phyloP scores from a whole-genome alignment of 2,113 vertebrate genomes.

The Chionomys nivalis region DNA sequence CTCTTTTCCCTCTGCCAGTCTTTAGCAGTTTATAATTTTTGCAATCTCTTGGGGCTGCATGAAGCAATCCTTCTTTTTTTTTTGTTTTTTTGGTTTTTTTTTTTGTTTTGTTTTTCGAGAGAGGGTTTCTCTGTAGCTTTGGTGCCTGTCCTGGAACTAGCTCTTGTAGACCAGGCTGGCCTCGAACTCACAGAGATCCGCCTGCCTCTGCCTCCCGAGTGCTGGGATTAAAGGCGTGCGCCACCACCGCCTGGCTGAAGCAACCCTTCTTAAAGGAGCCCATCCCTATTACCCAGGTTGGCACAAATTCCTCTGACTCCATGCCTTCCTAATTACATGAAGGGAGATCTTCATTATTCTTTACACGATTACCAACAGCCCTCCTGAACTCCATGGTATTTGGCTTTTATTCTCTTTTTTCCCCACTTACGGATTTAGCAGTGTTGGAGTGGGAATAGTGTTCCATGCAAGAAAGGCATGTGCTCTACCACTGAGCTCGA shows the following conservation, averaged over 20 bases:
- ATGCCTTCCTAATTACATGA: neutral
- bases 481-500: neutral
- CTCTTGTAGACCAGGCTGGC: no score
- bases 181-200: no score
- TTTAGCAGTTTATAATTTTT: neutral
- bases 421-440: neutral
- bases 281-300: neutral
- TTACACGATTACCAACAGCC: neutral
- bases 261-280: neutral
- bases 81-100: no score
- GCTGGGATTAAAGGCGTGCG: no score
- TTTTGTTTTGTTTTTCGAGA: no score
- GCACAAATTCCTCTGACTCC: neutral
- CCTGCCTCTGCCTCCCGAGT: no score
- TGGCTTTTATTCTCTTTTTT: neutral
- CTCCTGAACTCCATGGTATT: neutral
- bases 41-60: neutral
- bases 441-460: neutral
- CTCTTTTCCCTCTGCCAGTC: neutral
- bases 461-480: neutral
- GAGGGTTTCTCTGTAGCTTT: no score
- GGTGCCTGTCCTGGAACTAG: no score
- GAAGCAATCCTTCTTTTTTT: neutral
- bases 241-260: no score
- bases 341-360: neutral